Percentiles rank a stretch among this genome's conserved stretches.
Conservation (phyloP, 1,140 invertebrate genomes). For the Leptinotarsa texana region DNA sequence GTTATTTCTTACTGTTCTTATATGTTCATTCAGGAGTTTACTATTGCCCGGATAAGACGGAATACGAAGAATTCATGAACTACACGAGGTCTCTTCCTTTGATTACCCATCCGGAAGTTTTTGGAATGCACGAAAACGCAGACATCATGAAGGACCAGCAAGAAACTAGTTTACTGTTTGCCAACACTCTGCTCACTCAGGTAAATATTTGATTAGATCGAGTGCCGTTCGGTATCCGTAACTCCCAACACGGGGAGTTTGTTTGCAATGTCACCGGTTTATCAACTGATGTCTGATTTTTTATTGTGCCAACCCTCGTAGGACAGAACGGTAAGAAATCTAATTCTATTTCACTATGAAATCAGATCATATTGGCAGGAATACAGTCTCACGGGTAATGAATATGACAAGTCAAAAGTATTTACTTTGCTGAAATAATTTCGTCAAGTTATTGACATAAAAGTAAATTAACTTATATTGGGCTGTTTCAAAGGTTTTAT, state of each 20-base stretch:
- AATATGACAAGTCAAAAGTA: too few relatives aligned
- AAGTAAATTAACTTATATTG: too few relatives aligned
- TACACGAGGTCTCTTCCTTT: slow-evolving; percentile 80
- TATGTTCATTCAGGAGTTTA: slow-evolving; percentile 63
- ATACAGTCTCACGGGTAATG: too few relatives aligned
- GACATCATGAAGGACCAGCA: slow-evolving; percentile 93
- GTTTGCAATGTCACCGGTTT: background rate
- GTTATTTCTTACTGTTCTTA: too few relatives aligned
- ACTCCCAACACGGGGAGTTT: background rate
- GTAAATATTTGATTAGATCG: slow-evolving; percentile 56
- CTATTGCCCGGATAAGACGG: slow-evolving; percentile 73
- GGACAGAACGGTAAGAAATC: slow-evolving; percentile 58
- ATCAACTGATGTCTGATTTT: background rate
- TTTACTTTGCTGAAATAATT: too few relatives aligned
- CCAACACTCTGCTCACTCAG: slow-evolving; percentile 83
- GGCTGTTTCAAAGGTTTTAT: too few relatives aligned
- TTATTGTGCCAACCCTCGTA: slow-evolving; percentile 31
- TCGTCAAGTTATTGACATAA: too few relatives aligned
- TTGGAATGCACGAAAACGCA: slow-evolving; percentile 92
- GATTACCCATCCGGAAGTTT: slow-evolving; percentile 77
- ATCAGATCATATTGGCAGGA: too few relatives aligned
- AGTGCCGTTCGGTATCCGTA: background rate
- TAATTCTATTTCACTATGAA: background rate
- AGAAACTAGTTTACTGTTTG: slow-evolving; percentile 80
- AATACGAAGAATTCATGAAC: slow-evolving; percentile 76